These are phyloP conservation scores for Agrochola lychnidis DNA, from an alignment of 2,888 invertebrate genomes.

Conservation along the genomic window DNA sequence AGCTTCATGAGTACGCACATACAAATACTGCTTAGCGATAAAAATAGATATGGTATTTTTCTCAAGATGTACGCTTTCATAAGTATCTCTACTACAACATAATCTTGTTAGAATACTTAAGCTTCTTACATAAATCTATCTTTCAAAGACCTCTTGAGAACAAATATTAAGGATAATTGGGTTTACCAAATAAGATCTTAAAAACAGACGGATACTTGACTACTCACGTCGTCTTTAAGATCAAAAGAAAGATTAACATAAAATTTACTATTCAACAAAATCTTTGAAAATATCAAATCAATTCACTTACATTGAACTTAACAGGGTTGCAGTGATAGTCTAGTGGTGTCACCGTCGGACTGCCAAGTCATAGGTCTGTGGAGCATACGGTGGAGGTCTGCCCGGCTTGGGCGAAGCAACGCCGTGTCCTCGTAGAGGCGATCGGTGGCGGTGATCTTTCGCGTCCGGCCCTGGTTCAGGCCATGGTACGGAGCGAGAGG, in stretches of 20 bases:
- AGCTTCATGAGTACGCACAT: background rate
- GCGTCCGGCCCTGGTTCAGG: no score
- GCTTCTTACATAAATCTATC: background rate
- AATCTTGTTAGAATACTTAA: conserved; percentile 18
- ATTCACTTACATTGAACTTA: conserved; percentile 13
- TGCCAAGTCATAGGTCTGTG: no score
- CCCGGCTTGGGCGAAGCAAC: no score
- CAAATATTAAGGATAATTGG: background rate
- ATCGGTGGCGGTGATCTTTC: no score
- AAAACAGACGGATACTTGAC: conserved; percentile 5
- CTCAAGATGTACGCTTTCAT: background rate
- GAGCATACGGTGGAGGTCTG: no score
- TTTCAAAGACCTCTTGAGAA: conserved; percentile 10
- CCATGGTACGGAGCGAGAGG: no score
- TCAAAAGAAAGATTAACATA: background rate
- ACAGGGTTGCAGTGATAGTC: background rate
- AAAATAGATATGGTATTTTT: background rate
- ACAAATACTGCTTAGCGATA: background rate
- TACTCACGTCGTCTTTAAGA: background rate
- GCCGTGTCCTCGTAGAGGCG: no score
- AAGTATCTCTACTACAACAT: background rate
- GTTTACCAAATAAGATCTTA: background rate
- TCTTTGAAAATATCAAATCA: background rate
- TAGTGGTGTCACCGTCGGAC: no score
- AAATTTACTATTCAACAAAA: background rate